Evolutionary conservation across 2,888 invertebrate genomes (phyloP).

Genomic region (Folsomia candida): DNA sequence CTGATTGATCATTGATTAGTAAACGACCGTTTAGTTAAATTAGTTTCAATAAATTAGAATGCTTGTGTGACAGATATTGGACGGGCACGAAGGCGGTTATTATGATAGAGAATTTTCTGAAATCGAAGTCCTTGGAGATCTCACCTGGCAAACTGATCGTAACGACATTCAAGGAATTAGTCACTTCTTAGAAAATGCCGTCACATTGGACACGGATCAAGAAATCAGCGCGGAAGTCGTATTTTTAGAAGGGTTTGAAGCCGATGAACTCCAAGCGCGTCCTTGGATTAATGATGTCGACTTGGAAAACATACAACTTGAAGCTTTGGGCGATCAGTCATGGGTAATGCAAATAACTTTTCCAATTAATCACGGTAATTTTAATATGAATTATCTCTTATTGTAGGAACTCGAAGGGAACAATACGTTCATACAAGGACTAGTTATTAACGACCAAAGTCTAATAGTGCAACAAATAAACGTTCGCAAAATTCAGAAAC

Average conservation of each 20-base stretch:
- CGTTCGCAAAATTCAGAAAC: slow-evolving; percentile 16
- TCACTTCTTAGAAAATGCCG: slow-evolving; percentile 33
- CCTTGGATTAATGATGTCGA: slow-evolving; percentile 37
- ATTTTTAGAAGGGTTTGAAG: slow-evolving; percentile 30
- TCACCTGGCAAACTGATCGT: slow-evolving; percentile 26
- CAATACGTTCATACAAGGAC: slow-evolving; percentile 18
- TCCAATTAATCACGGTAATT: no score
- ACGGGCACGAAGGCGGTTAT: neutral
- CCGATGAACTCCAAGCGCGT: neutral
- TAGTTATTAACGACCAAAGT: slow-evolving; percentile 14
- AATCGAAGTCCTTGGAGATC: slow-evolving; percentile 29
- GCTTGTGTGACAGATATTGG: neutral
- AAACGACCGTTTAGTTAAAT: no score
- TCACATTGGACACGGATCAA: slow-evolving; percentile 24
- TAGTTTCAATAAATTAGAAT: no score
- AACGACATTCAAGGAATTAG: slow-evolving; percentile 18
- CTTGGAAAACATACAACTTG: slow-evolving; percentile 31
- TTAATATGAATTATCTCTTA: neutral
- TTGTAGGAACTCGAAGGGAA: slow-evolving; percentile 21
- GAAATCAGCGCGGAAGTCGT: slow-evolving; percentile 26
- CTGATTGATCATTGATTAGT: no score
- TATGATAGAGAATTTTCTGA: slow-evolving; percentile 6
- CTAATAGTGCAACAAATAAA: slow-evolving; percentile 18
- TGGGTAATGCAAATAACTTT: neutral
- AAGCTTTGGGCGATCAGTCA: slow-evolving; percentile 22